A percentile compares a stretch with the other conserved stretches of the same genome.
These are phyloP conservation scores for Charadrius vociferus DNA, from an alignment of 2,113 vertebrate species.

Conservation along the genomic window DNA sequence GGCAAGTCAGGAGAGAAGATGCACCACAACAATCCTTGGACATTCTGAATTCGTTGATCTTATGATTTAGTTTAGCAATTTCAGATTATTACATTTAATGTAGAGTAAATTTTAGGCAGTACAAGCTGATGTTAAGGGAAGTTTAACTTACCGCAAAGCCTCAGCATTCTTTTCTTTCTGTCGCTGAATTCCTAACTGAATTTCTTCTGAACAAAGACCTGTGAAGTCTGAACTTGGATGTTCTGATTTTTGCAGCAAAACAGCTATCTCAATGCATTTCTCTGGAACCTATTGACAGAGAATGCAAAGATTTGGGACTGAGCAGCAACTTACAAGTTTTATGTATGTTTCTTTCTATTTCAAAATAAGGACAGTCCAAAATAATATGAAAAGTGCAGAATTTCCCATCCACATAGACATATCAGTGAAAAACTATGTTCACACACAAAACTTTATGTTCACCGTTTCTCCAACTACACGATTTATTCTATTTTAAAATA, in stretches of 20 bases:
- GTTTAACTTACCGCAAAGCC: constrained; percentile 81
- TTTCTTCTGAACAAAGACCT: constrained; percentile 76
- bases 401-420: background rate
- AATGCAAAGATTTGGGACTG: background rate
- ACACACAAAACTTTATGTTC: background rate
- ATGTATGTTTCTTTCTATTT: background rate
- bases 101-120: background rate
- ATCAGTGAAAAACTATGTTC: background rate
- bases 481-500: background rate
- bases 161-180: constrained; percentile 87
- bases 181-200: constrained; percentile 77
- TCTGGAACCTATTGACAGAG: constrained; percentile 79
- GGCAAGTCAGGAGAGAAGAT: background rate
- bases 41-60: background rate
- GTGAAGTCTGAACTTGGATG: constrained; percentile 63
- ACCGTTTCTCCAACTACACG: background rate
- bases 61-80: background rate
- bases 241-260: constrained; percentile 80
- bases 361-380: background rate
- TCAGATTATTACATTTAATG: background rate
- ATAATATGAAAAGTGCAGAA: background rate
- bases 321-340: rapidly evolving
- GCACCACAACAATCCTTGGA: background rate
- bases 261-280: constrained; percentile 80
- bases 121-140: background rate